A percentile compares a stretch with the other conserved stretches of the same genome.
These are phyloP conservation scores for Lumbricus terrestris DNA, from an alignment of 2,888 invertebrate genomes.

Conservation along the genomic window DNA sequence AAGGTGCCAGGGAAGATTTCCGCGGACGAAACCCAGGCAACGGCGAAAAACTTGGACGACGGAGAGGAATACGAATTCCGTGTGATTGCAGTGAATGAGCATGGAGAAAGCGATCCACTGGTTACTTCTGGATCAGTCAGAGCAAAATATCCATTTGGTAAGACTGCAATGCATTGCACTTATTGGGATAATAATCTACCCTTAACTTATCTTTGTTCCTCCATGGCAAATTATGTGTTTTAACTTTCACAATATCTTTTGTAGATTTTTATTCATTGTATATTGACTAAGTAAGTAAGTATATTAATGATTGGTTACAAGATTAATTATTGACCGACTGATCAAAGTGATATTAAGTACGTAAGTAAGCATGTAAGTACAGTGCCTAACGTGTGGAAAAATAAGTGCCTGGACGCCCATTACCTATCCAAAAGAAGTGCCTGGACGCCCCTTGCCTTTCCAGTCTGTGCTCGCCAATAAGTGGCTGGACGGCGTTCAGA, in stretches of 20 bases:
- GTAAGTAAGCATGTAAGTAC: too few relatives aligned
- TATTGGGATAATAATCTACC: neutral
- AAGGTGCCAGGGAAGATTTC: constrained; percentile 43
- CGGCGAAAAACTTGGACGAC: constrained; percentile 83
- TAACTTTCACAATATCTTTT: neutral
- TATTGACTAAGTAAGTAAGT: too few relatives aligned
- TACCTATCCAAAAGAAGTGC: too few relatives aligned
- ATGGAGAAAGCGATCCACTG: constrained; percentile 92
- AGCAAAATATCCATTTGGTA: constrained; percentile 90
- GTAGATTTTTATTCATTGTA: constrained; percentile 17
- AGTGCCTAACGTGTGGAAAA: too few relatives aligned
- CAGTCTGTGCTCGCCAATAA: too few relatives aligned
- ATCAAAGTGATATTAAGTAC: too few relatives aligned
- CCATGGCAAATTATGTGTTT: neutral
- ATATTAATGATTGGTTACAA: too few relatives aligned
- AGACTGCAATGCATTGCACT: constrained; percentile 37
- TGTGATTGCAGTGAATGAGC: constrained; percentile 96
- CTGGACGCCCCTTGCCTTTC: too few relatives aligned
- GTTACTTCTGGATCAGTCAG: constrained; percentile 83
- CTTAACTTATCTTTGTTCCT: neutral
- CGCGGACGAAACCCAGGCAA: constrained; percentile 55
- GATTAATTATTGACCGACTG: too few relatives aligned
- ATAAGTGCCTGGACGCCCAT: too few relatives aligned
- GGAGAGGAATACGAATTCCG: constrained; percentile 95
- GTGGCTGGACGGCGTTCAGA: too few relatives aligned